Base-by-base conservation (phyloP, 2,113 vertebrate genomes). In the Xyliphius kryptos region DNA sequence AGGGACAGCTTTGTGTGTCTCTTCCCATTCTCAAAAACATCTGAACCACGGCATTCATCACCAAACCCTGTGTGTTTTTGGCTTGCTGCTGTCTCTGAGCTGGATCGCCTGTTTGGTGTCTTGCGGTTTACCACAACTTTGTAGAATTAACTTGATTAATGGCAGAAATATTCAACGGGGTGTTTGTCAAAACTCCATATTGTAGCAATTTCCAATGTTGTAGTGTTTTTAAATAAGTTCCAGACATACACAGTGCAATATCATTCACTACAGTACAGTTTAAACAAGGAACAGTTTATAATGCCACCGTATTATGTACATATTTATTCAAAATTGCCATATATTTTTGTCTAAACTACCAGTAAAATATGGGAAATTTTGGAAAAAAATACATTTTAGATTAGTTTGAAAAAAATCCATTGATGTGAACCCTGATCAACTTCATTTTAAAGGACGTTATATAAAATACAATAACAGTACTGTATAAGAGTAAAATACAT, bases 121-220 rank as follows among this genome's bases (percentile, higher is more conserved):
- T 59, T 36, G 67, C 50, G 71, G 67, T 61, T 70, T 12, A 66
- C 72, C 67, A 55, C 67, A 62, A 56, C 54, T 66, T 70, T 50
- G 63, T 44, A 56, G 52, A 53, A 74, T 74, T 70, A 63, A 59
- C 48, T 58, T 66, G 72, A 74, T 70, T 66, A 74, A 74, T 70
- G 59, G 59, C 54, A 43, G 38, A 66, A 63, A 62, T 63, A 70
- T 55, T 74, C 54, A 60, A 11, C 20, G 38, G 37, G 16, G 11
- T 60, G 55, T 44, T 53, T 36, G 53, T 66, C 69, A 57, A 7
- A 40, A 26, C 20, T 14, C 53, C 50, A 58, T 54, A 50, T 26
- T 51, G 41, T 51, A 63, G 38, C 44, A 59, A 54, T 72, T 72
- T 44, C 61, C 55, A 68, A 13, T 49, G 40, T 60, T 36, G 41